Evolutionary conservation across 1,140 invertebrate species (phyloP).

Genomic region (Spodoptera frugiperda): DNA sequence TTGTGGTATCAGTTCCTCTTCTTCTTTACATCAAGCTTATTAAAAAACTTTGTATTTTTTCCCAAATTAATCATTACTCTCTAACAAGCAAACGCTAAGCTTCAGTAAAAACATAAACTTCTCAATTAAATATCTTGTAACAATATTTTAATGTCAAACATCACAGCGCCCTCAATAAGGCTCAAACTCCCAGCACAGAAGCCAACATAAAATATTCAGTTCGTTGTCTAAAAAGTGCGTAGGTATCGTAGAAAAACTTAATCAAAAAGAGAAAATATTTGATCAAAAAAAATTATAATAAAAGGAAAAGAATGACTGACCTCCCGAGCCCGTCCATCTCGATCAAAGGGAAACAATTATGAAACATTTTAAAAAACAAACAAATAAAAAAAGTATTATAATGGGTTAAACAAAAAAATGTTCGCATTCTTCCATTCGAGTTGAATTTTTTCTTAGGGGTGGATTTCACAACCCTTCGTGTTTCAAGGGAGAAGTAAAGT

Average conservation of each 20-base stretch:
- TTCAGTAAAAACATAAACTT: too few relatives aligned
- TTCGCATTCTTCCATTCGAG: slow-evolving; percentile 63
- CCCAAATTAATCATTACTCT: too few relatives aligned
- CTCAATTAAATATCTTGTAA: too few relatives aligned
- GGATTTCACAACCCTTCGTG: slow-evolving; percentile 47
- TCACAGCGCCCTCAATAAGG: not conserved
- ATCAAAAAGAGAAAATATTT: slow-evolving; percentile 34
- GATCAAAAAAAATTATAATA: slow-evolving; percentile 37
- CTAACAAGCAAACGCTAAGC: too few relatives aligned
- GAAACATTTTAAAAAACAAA: slow-evolving; percentile 67
- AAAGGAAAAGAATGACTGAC: slow-evolving; percentile 37
- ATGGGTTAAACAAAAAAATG: slow-evolving; percentile 58
- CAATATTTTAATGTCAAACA: not conserved
- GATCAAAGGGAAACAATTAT: slow-evolving; percentile 69
- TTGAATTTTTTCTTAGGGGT: slow-evolving; percentile 59
- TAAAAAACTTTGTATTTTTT: too few relatives aligned
- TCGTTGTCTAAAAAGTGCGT: slow-evolving; percentile 15
- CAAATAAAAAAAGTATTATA: slow-evolving; percentile 54
- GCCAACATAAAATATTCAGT: not conserved
- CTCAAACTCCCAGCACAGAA: not conserved
- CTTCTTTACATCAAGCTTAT: too few relatives aligned
- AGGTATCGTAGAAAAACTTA: slow-evolving; percentile 25
- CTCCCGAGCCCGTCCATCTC: slow-evolving; percentile 39
- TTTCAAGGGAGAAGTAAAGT: slow-evolving; percentile 34
- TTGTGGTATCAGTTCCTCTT: too few relatives aligned